Evolutionary conservation across 2,797 vertebrate genomes (phyloP).

Genomic region (Micrastur ruficollis): DNA sequence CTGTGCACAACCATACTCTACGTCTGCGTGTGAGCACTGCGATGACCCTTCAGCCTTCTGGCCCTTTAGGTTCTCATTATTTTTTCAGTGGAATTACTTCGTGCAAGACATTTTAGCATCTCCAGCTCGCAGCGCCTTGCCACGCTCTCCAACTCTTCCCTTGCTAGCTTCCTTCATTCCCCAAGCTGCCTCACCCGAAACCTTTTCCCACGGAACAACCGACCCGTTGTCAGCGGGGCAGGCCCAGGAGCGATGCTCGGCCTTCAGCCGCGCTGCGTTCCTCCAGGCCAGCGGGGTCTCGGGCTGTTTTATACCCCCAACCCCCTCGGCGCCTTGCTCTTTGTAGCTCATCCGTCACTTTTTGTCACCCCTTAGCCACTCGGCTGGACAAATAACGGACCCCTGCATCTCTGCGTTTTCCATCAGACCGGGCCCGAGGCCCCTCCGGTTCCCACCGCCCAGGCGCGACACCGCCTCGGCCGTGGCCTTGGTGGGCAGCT

Average conservation of each 20-base stretch:
- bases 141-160: neutral
- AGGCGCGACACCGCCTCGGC: too few species aligned
- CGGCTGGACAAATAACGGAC: rapidly evolving
- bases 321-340: too few species aligned
- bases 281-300: neutral
- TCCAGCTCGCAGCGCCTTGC: neutral
- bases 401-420: rapidly evolving
- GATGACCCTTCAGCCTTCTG: neutral
- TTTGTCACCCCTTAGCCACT: rapidly evolving
- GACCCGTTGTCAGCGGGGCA: neutral
- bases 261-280: too few species aligned
- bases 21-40: rapidly evolving
- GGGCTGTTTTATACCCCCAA: too few species aligned
- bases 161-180: neutral
- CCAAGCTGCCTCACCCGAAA: neutral
- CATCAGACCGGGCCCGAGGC: too few species aligned
- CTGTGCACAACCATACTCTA: neutral
- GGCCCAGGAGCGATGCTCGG: too few species aligned
- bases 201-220: neutral
- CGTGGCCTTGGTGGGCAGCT: neutral
- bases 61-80: neutral
- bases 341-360: rapidly evolving
- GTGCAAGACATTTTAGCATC: neutral
- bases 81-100: neutral
- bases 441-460: neutral